A percentile compares a stretch with the other conserved stretches of the same genome.
phyloP scores from a whole-genome alignment of 2,113 vertebrate genomes.

The Silurus asotus region DNA sequence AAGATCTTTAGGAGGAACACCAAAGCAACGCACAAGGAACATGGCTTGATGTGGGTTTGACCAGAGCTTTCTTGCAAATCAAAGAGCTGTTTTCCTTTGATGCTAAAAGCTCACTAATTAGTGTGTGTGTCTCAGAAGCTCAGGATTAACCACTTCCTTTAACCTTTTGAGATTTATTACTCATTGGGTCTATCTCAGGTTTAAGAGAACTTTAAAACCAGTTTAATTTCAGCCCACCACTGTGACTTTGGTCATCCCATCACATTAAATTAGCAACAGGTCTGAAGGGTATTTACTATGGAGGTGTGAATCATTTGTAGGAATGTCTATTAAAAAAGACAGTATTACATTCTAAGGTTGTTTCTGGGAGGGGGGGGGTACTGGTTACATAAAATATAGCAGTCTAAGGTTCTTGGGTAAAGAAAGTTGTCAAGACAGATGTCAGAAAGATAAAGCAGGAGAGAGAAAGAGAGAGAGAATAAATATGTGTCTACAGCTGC shows the following conservation, averaged over 20 bases:
- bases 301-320: constrained; percentile 21
- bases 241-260: constrained; percentile 44
- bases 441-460: background rate
- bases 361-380: background rate
- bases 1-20: constrained; percentile 19
- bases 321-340: background rate
- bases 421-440: background rate
- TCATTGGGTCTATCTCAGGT: constrained; percentile 43
- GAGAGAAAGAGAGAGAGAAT: background rate
- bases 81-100: constrained; percentile 49
- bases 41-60: constrained; percentile 46
- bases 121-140: constrained; percentile 42
- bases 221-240: constrained; percentile 43
- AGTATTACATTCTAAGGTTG: background rate
- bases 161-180: constrained; percentile 50
- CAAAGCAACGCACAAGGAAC: constrained; percentile 17
- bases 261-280: constrained; percentile 39
- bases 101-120: constrained; percentile 51
- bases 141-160: constrained; percentile 52
- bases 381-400: background rate
- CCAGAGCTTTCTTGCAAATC: constrained; percentile 45
- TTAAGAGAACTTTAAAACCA: constrained; percentile 52
- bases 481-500: constrained; percentile 22
- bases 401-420: background rate
- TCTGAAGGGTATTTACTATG: constrained; percentile 29